A percentile compares a stretch with the other conserved stretches of the same genome.
These are phyloP conservation scores for Hormaphis cornu DNA, from an alignment of 1,140 invertebrate genomes.

Conservation along the genomic window DNA sequence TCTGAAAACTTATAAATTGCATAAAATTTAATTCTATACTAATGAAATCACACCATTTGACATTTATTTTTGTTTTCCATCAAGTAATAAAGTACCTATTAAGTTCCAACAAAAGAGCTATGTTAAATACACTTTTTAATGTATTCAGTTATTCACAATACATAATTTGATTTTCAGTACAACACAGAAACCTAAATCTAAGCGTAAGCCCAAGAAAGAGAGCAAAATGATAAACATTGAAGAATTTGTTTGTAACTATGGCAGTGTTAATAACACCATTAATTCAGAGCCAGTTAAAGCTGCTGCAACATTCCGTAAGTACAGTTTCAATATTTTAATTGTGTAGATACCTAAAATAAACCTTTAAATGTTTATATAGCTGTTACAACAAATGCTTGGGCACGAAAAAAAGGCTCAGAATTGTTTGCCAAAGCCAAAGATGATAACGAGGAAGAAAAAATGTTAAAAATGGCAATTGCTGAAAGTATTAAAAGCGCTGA, in stretches of 20 bases:
- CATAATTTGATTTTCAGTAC: conserved; percentile 5
- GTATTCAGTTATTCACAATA: no score
- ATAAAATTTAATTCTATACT: no score
- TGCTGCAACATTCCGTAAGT: conserved; percentile 21
- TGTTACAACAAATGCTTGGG: conserved; percentile 29
- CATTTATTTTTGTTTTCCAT: no score
- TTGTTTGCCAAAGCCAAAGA: conserved; percentile 14
- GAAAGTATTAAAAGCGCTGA: conserved; percentile 28
- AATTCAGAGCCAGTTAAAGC: conserved; percentile 24
- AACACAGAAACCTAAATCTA: conserved; percentile 18
- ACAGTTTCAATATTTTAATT: neutral
- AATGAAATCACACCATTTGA: no score
- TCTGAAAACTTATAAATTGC: no score
- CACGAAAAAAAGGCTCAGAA: conserved; percentile 27
- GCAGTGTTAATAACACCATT: neutral
- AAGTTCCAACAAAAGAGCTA: no score
- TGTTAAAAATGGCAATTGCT: conserved; percentile 27
- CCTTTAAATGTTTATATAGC: neutral
- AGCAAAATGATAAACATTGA: conserved; percentile 27
- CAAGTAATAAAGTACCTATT: no score
- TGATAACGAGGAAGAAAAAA: conserved; percentile 31
- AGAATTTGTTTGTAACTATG: conserved; percentile 23
- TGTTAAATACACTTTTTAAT: no score
- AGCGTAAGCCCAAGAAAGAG: conserved; percentile 12
- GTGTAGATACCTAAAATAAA: neutral